These are phyloP conservation scores for Caretta caretta DNA, from an alignment of 2,113 vertebrate genomes.

Conservation along the genomic window DNA sequence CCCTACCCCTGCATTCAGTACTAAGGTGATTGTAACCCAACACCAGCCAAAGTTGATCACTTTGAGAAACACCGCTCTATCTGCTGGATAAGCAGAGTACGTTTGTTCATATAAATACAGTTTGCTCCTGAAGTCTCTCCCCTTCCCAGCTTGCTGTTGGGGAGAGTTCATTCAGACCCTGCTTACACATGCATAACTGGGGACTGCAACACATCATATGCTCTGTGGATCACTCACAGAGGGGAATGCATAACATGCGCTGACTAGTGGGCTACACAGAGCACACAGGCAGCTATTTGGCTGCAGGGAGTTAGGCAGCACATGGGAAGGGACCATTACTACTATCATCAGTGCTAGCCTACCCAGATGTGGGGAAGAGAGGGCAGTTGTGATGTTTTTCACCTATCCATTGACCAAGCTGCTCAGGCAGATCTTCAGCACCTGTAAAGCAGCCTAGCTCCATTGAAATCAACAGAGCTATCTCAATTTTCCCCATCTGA, in stretches of 20 bases:
- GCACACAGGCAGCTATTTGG: neutral
- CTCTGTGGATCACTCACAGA: no score
- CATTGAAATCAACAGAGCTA: neutral
- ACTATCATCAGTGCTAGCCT: neutral
- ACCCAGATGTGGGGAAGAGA: neutral
- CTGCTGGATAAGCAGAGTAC: no score
- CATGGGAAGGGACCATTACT: neutral
- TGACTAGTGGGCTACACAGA: neutral
- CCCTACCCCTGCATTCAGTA: no score
- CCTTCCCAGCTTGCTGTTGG: no score
- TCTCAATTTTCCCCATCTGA: constrained; percentile 37
- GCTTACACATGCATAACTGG: no score
- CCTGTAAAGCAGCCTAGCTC: constrained; percentile 32
- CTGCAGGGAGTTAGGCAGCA: neutral
- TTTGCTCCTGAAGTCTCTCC: no score
- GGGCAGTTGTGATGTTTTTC: neutral
- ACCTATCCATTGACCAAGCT: constrained; percentile 18
- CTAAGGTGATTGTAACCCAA: no score
- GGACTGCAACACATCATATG: no score
- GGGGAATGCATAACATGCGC: neutral
- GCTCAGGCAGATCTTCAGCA: constrained; percentile 36
- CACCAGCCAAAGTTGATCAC: no score
- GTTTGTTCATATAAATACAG: no score
- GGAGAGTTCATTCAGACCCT: no score
- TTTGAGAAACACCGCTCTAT: no score